These are phyloP conservation scores for Eurypyga helias DNA, from an alignment of 2,113 vertebrate species.

Conservation along the genomic window DNA sequence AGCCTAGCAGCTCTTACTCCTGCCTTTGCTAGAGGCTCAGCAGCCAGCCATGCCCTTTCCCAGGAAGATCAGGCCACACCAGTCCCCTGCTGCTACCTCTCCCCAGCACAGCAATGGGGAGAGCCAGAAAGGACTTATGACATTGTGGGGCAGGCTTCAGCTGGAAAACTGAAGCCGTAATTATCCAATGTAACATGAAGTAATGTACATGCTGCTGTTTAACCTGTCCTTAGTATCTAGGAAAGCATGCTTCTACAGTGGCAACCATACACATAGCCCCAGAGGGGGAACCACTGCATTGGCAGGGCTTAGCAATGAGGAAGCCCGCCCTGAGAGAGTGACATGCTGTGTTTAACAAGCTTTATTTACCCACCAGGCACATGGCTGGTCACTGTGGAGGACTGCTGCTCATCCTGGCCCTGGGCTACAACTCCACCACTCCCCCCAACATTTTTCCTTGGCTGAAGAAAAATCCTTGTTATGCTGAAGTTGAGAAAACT, in stretches of 20 bases:
- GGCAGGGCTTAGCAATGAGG: not conserved
- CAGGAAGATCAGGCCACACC: not conserved
- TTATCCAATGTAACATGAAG: not conserved
- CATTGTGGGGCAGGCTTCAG: not conserved
- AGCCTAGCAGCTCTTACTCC: not conserved
- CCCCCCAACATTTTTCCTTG: not conserved
- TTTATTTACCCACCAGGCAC: not conserved
- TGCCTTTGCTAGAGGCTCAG: not conserved
- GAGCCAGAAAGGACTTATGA: not conserved
- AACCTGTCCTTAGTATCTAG: not conserved
- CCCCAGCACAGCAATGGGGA: not conserved
- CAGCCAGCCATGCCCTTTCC: not conserved
- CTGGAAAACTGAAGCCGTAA: not conserved
- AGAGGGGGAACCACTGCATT: not conserved
- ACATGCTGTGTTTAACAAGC: not conserved
- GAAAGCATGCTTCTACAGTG: not conserved
- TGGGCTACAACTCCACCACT: not conserved
- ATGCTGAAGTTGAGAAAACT: not conserved
- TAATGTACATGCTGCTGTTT: fast-evolving
- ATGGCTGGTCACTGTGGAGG: not conserved
- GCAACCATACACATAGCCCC: not conserved
- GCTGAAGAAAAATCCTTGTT: not conserved
- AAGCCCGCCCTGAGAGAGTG: not conserved
- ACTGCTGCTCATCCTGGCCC: not conserved
- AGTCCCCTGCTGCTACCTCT: not conserved